Evolutionary conservation across 1,140 invertebrate species (phyloP).

Genomic region (Drosophila navojoa): DNA sequence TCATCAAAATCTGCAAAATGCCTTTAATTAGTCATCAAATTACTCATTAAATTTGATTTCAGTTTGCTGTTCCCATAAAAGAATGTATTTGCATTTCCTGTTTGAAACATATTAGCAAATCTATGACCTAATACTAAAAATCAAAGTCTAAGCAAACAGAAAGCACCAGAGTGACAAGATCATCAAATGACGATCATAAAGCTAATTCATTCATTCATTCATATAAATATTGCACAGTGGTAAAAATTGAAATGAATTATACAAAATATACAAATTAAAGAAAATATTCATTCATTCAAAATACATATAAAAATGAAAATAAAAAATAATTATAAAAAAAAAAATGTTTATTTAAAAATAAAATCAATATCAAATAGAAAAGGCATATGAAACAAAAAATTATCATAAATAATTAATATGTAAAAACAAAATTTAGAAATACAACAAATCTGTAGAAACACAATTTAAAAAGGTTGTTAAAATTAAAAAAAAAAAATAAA

Average conservation of each 20-base stretch:
- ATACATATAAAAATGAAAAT: neutral
- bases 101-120: conserved; percentile 8
- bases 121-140: conserved; percentile 17
- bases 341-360: no score
- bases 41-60: no score
- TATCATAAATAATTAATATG: no score
- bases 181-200: neutral
- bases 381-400: no score
- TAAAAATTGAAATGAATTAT: neutral
- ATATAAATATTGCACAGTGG: conserved; percentile 4
- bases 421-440: no score
- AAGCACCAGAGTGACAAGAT: conserved; percentile 2
- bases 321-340: neutral
- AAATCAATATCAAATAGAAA: no score
- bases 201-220: neutral
- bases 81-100: conserved; percentile 10
- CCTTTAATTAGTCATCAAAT: no score
- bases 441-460: no score
- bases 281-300: neutral
- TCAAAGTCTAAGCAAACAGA: conserved; percentile 26
- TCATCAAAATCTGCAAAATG: no score
- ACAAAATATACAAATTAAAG: neutral
- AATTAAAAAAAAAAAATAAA: neutral
- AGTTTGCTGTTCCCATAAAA: neutral
- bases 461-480: no score